Evolutionary conservation across 2,797 vertebrate species (phyloP).

Genomic region (Onychomys arenicola): DNA sequence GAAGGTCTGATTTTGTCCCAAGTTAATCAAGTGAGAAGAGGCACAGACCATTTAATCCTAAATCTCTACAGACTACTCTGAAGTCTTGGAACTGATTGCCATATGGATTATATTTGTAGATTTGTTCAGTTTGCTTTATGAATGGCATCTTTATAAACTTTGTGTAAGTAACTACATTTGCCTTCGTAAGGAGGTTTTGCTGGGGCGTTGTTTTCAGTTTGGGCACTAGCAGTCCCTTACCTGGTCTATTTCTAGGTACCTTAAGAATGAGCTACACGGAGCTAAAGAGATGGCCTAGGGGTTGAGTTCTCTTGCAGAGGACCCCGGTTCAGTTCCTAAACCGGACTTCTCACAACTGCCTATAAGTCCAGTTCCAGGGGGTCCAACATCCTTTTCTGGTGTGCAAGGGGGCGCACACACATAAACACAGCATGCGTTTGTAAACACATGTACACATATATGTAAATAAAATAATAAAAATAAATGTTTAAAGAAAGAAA

Average conservation of each 20-base stretch:
- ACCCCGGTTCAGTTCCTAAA: background rate
- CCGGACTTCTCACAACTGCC: background rate
- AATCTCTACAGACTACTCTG: background rate
- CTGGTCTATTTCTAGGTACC: background rate
- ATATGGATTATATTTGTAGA: background rate
- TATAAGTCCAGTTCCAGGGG: background rate
- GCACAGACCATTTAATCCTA: background rate
- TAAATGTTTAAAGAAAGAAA: background rate
- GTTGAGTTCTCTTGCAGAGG: background rate
- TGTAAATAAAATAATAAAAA: background rate
- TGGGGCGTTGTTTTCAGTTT: background rate
- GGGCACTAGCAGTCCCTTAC: background rate
- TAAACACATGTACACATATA: background rate
- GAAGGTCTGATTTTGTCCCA: slow-evolving; percentile 16
- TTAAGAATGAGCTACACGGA: slow-evolving; percentile 3
- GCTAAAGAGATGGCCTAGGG: background rate
- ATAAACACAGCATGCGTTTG: background rate
- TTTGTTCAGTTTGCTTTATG: background rate
- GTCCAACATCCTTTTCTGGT: background rate
- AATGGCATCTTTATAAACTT: background rate
- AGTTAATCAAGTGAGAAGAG: background rate
- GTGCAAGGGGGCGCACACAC: background rate
- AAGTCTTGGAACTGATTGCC: background rate
- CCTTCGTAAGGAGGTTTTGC: background rate
- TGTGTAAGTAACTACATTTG: background rate